Percentiles rank a stretch among this genome's conserved stretches.
phyloP scores from a whole-genome alignment of 2,113 vertebrate genomes.

The Sander lucioperca region DNA sequence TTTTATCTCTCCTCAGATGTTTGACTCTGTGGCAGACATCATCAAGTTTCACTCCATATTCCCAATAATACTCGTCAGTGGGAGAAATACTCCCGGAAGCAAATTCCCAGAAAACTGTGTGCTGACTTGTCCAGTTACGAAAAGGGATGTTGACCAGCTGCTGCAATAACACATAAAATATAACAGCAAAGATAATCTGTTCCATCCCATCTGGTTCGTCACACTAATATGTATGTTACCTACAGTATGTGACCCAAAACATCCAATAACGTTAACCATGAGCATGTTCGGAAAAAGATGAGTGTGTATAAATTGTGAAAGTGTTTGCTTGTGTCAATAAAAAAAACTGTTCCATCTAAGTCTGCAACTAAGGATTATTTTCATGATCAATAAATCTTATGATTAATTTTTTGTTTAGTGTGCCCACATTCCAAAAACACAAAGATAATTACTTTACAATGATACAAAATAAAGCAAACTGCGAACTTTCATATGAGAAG shows the following conservation, averaged over 20 bases:
- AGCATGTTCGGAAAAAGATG: neutral
- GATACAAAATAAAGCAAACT: neutral
- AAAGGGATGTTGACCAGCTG: constrained; percentile 69
- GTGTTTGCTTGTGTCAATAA: constrained; percentile 11
- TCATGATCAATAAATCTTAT: neutral
- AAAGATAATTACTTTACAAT: neutral
- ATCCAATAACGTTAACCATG: neutral
- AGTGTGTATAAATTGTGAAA: neutral
- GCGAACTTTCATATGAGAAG: neutral
- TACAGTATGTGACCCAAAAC: neutral
- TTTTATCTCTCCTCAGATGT: constrained; percentile 83
- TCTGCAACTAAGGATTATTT: neutral
- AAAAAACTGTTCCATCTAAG: neutral
- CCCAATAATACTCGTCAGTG: constrained; percentile 89
- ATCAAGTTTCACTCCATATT: constrained; percentile 89
- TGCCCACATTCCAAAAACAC: neutral
- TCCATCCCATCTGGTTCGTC: neutral
- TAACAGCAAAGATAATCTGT: neutral
- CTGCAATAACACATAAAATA: constrained; percentile 47
- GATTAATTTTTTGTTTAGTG: neutral
- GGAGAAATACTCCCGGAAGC: constrained; percentile 78
- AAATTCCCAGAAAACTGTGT: constrained; percentile 82
- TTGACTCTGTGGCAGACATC: constrained; percentile 90
- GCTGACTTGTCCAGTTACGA: constrained; percentile 81
- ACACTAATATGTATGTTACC: no score